Conservation (phyloP, 2,888 invertebrate genomes). For the Cosmorhoe ocellata region DNA sequence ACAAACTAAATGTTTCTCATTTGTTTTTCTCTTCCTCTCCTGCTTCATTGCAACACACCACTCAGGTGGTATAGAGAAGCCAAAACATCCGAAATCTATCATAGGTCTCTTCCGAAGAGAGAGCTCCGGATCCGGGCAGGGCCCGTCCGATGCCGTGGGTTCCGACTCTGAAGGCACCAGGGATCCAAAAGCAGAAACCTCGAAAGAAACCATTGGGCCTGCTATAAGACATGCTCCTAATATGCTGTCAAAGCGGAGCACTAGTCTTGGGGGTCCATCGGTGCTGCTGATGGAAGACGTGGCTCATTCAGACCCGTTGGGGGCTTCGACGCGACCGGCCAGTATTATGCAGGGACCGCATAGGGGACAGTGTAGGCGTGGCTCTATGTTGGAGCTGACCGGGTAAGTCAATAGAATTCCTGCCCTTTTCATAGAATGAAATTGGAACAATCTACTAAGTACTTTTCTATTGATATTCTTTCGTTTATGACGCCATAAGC, state of each 20-base stretch:
- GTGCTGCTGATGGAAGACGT: constrained; percentile 84
- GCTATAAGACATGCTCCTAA: constrained; percentile 60
- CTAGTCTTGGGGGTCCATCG: constrained; percentile 75
- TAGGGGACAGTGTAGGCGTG: constrained; percentile 87
- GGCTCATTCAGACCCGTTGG: constrained; percentile 83
- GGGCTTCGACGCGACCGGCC: constrained; percentile 83
- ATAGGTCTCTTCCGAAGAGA: constrained; percentile 94
- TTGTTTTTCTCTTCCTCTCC: constrained; percentile 54
- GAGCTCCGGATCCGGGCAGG: constrained; percentile 88
- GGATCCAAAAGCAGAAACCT: constrained; percentile 63
- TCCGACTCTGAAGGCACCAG: constrained; percentile 82
- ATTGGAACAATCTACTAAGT: too few species aligned
- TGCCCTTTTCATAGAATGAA: too few species aligned
- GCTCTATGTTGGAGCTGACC: constrained; percentile 91
- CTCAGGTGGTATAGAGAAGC: constrained; percentile 92
- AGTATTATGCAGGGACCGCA: constrained; percentile 83
- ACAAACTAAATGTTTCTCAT: constrained; percentile 50
- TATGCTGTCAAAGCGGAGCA: constrained; percentile 70
- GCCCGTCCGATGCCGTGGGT: constrained; percentile 74
- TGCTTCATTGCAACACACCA: constrained; percentile 48
- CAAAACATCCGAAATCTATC: constrained; percentile 92
- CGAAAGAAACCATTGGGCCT: constrained; percentile 60
- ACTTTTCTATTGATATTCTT: too few species aligned
- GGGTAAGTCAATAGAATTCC: constrained; percentile 82
- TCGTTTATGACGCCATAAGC: too few species aligned